Base-by-base conservation (phyloP, 2,797 vertebrate species). In the Acanthiza pusilla region DNA sequence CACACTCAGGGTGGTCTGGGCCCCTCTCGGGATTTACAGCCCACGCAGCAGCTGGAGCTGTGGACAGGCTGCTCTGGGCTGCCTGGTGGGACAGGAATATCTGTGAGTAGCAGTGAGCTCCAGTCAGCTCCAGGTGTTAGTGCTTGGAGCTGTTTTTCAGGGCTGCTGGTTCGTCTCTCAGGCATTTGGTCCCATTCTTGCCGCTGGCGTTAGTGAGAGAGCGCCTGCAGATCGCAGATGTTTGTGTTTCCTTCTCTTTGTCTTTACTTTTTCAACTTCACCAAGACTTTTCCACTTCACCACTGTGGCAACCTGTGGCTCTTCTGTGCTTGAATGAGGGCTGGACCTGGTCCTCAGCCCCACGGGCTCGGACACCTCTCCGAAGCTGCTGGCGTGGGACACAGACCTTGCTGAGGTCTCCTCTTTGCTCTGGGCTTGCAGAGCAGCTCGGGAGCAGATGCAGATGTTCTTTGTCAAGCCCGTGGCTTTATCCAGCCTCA, bases 181-280 rank as follows among this genome's bases (percentile, higher is more conserved):
- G 78, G 82, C 80, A 55, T 85, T 85, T 67, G 1, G 40, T 51
- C 84, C 57, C 77, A 70, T 76, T 87, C 74, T 87, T 6, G 3
- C 36, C 6, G 14, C 57, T 92, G 81, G 77, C 5, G 4, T 83
- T 68, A 72, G 51, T 68, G 78, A 84, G 84, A 72, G 85, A 66
- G 42, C 0, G 26, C 79, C 82, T 86, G 85, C 58, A 75, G 58
- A 75, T 83, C 0, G 1, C 81, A 91, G 79, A 86, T 89, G 42
- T 86, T 95, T 92, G 73, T 73, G 91, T 93, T 81, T 60, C 85
- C 19, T 29, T 51, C 32, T 53, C 36, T 95, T 96, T 95, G 70
- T 79, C 84, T 89, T 91, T 80, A 62, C n/a, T 88, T 61, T 73
- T 70, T 90, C 82, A 88, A 11, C 62, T 62, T 92, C 42, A 22